Conservation (phyloP, 2,797 vertebrate genomes). For the Tokudaia muenninki region DNA sequence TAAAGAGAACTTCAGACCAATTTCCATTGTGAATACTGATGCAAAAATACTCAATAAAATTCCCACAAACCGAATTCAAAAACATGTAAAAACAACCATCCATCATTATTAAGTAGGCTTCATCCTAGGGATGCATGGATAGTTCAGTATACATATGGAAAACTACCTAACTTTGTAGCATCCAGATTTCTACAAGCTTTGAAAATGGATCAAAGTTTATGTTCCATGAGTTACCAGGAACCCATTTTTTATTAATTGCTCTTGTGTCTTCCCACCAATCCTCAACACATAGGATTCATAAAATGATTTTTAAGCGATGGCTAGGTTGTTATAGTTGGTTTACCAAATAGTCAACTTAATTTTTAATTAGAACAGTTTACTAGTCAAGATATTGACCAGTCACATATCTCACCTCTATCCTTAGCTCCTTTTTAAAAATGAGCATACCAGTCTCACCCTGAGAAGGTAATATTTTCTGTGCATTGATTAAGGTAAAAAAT, state of each 20-base stretch:
- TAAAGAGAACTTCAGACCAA: no score
- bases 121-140: no score
- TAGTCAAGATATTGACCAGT: conserved; percentile 5
- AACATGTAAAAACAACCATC: no score
- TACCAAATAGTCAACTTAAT: background rate
- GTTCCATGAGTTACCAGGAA: background rate
- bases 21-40: no score
- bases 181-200: conserved; percentile 23
- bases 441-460: conserved; percentile 14
- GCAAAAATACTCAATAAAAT: no score
- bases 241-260: background rate
- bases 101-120: no score
- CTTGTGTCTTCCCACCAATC: background rate
- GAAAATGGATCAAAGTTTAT: background rate
- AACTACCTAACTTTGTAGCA: background rate
- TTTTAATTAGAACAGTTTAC: conserved; percentile 42
- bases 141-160: no score
- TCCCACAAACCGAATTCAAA: no score
- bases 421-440: conserved; percentile 38
- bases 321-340: background rate
- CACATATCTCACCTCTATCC: background rate
- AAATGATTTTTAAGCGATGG: background rate
- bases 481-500: conserved; percentile 62
- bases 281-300: background rate
- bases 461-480: conserved; percentile 58